Conservation (phyloP, 2,113 vertebrate species). For the Gambusia holbrooki region DNA sequence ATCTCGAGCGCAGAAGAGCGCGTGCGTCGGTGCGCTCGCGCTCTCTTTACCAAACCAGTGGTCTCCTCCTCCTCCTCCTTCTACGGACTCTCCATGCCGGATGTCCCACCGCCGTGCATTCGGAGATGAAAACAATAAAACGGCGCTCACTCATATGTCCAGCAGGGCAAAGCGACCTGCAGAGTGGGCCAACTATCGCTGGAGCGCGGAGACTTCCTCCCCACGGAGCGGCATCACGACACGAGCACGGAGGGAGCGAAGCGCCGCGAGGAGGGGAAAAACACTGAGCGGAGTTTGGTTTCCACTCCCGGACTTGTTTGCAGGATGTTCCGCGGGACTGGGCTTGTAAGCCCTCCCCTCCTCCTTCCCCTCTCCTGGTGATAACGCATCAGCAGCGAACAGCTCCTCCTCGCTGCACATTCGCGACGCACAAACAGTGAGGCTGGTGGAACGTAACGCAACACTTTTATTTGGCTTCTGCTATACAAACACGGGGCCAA, state of each 20-base stretch:
- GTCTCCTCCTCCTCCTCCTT: conserved; percentile 16
- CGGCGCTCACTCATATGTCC: conserved; percentile 39
- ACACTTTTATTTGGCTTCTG: not conserved
- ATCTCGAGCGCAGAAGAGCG: conserved; percentile 63
- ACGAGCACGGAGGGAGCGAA: not conserved
- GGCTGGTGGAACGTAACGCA: not conserved
- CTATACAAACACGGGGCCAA: no score
- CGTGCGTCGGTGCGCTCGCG: conserved; percentile 31
- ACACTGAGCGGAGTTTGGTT: conserved; percentile 27
- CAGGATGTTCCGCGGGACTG: conserved; percentile 71
- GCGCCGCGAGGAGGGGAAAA: not conserved
- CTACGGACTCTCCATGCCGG: conserved; percentile 59
- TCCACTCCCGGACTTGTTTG: conserved; percentile 58
- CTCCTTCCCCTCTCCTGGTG: conserved; percentile 29
- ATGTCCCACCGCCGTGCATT: conserved; percentile 63
- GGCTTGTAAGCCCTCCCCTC: conserved; percentile 65
- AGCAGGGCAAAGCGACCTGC: conserved; percentile 1
- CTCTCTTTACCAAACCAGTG: conserved; percentile 26
- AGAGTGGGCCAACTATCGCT: not conserved
- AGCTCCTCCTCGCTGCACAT: not conserved
- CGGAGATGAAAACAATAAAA: conserved; percentile 2
- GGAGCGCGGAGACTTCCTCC: not conserved
- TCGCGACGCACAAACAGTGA: not conserved
- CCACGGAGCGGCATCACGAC: conserved; percentile 3
- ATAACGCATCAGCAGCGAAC: not conserved